Conservation (phyloP, 2,888 invertebrate genomes). For the Hirtodrosophila duncani region DNA sequence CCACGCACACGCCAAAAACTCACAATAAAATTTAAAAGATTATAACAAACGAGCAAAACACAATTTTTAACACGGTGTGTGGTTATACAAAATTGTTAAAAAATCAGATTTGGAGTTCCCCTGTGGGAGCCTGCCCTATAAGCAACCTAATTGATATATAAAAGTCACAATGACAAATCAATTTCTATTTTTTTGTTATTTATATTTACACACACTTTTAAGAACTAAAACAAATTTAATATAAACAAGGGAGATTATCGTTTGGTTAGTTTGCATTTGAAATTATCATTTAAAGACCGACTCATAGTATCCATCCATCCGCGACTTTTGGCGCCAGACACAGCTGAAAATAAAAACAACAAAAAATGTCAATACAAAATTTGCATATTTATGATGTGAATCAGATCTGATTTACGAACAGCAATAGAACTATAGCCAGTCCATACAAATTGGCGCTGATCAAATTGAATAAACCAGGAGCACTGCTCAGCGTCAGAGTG, state of each 20-base stretch:
- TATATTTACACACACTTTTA: no score
- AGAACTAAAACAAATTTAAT: no score
- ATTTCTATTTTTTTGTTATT: no score
- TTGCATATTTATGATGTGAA: neutral
- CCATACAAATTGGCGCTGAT: constrained; percentile 78
- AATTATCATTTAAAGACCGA: constrained; percentile 43
- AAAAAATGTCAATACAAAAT: neutral
- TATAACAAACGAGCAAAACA: no score
- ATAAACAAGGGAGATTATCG: no score
- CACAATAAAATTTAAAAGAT: constrained; percentile 25
- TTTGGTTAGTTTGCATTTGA: neutral
- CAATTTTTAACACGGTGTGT: constrained; percentile 11
- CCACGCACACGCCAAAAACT: constrained; percentile 45
- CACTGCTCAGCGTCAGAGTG: constrained; percentile 79
- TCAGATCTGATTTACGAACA: constrained; percentile 47
- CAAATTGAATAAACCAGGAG: constrained; percentile 82
- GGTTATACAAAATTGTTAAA: constrained; percentile 8
- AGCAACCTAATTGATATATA: no score
- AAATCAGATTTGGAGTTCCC: no score
- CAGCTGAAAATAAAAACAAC: constrained; percentile 37
- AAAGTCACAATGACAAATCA: no score
- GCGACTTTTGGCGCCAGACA: constrained; percentile 51
- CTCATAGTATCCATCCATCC: constrained; percentile 43
- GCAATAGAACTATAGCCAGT: constrained; percentile 50
- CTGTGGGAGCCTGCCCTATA: no score